phyloP scores from a whole-genome alignment of 2,113 vertebrate species.

The Eira barbara region DNA sequence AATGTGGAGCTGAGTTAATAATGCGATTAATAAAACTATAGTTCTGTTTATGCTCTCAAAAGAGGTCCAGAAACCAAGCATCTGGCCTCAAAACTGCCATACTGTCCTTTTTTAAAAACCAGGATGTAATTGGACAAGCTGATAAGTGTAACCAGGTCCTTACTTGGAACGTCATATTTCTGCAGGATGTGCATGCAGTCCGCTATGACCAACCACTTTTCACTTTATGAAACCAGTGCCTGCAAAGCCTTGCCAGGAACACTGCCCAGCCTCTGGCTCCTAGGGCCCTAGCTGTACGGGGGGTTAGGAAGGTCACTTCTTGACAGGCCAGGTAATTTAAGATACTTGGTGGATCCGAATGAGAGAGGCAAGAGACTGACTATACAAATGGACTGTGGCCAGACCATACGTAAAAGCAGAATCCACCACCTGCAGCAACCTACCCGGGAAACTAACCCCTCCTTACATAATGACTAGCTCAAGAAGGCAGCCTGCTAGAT shows the following conservation, averaged over 20 bases:
- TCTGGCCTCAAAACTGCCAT: background rate
- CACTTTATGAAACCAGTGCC: background rate
- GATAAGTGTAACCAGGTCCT: background rate
- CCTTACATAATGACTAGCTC: background rate
- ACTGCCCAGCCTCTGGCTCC: background rate
- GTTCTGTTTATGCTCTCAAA: background rate
- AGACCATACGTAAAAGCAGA: background rate
- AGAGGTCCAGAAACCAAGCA: background rate
- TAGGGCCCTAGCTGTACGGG: background rate
- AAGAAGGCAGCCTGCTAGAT: background rate
- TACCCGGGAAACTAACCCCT: background rate
- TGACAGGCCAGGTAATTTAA: background rate
- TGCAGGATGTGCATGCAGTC: background rate
- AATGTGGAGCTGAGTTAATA: background rate
- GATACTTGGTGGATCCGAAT: background rate
- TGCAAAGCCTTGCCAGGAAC: background rate
- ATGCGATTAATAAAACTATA: background rate
- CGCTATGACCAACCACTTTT: background rate
- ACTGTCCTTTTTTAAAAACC: background rate
- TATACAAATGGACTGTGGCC: background rate
- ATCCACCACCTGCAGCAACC: background rate
- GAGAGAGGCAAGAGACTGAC: background rate
- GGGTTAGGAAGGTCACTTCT: background rate
- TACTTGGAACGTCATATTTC: background rate
- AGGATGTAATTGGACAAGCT: background rate